Base-by-base conservation (phyloP, 1,140 invertebrate species). In the Ganaspis sp. region DNA sequence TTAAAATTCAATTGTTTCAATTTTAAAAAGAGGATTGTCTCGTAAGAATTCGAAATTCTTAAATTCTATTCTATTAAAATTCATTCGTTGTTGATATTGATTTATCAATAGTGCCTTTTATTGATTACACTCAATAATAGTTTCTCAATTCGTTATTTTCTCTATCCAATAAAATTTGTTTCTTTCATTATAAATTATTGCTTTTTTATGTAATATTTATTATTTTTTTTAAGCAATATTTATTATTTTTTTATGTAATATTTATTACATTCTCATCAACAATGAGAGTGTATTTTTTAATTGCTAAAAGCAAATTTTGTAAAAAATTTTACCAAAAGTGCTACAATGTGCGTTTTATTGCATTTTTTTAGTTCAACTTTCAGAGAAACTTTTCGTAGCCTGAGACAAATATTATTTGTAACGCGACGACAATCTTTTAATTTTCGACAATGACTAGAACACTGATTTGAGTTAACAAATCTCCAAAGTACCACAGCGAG, bases 361-460 rank as follows among this genome's bases (percentile, higher is more conserved):
- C 2, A 34, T 34, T 6, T 34, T 34, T 34, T 34, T 34, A 34
- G 29, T 6, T 34, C 2, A 34, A 3, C 29, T 34, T 49, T 29
- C 3, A 26, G 21, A 58, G 11, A 23, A 58, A 64, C 58, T n/a
- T 29, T 34, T 15, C 23, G 12, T 29, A 34, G 26, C 11, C 11
- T 29, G 23, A 58, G 54, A 58, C 12, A 26, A 29, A 34, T 15
- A 29, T 34, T 6, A n/a, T 64, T n/a, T 64, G 15, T 1, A 64
- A 64, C 11, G 58, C 26, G 4, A 64, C 29, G 23, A 64, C 23
- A 4, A 64, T 34, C 21, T 64, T 64, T 64, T n/a, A 29, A 26
- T 64, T 64, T 64, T 29, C 26, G 23, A 64, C 23, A 64, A 64
- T 64, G 58, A 64, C 58, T 64, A 64, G 58, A 64, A 64, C 21